phyloP scores from a whole-genome alignment of 2,797 vertebrate genomes.

The Loriculus beryllinus region DNA sequence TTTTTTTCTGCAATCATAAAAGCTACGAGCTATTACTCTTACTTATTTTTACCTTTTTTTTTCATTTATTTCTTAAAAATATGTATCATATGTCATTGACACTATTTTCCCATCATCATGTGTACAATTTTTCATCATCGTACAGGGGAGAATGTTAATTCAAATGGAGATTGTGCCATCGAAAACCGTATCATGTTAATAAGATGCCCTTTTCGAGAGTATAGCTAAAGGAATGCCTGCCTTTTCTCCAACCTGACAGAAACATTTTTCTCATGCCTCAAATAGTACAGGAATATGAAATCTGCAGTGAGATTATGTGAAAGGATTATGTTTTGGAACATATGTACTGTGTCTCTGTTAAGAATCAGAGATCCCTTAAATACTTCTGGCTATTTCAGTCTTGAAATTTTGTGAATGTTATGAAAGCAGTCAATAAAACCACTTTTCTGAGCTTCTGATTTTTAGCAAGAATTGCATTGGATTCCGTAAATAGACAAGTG shows the following conservation, averaged over 20 bases:
- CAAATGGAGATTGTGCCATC: background rate
- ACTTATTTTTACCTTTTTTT: background rate
- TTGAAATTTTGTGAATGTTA: background rate
- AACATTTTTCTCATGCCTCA: background rate
- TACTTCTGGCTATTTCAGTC: background rate
- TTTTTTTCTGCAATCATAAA: background rate
- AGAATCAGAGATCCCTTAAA: background rate
- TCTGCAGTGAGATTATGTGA: background rate
- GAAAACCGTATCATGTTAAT: background rate
- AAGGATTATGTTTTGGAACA: background rate
- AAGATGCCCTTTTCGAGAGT: background rate
- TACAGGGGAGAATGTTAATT: background rate
- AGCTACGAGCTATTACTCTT: background rate
- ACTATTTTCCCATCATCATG: background rate
- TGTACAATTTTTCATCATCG: background rate
- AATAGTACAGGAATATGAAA: background rate
- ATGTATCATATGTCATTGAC: background rate
- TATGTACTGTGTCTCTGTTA: background rate
- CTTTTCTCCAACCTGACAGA: background rate
- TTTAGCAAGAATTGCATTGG: background rate
- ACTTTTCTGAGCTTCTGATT: background rate
- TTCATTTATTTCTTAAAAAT: background rate
- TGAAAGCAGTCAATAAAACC: background rate
- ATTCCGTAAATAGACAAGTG: background rate
- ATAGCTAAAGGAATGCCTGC: background rate